Evolutionary conservation across 2,113 vertebrate species (phyloP), one percentile per base, ranked within the genome.

Genomic region (Eidolon helvum): DNA sequence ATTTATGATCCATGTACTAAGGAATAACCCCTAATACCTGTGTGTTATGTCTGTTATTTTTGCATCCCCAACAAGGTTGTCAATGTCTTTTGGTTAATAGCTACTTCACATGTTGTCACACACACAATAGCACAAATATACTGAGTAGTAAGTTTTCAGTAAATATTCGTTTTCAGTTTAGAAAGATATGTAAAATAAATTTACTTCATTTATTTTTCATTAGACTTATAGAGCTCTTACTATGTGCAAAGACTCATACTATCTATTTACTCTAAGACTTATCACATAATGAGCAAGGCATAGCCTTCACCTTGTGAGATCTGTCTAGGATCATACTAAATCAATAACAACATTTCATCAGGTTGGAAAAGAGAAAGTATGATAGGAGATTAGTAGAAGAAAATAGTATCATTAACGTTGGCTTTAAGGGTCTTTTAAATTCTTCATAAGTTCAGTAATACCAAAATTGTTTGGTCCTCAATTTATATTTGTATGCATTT

Each of bases 161-260:
- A 84, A 83, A 68, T 21, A 83, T n/a, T 61, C 87, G 24, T 28
- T 71, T 85, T 66, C 48, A 65, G 11, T 93, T 75, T 74, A 8
- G 35, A 72, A 53, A 22, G 4, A 57, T 57, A 3, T 16, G 10
- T 59, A 68, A 95, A 45, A 83, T 71, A 33, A 26, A 15, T 90
- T 88, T 30, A 79, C 11, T 90, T 78, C 10, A 80, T 89, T 92
- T 75, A 55, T 87, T 92, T 72, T 87, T 92, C 33, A 88, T 63
- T n/a, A 94, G 40, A 7, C 12, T 63, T 95, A 68, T 59, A 24
- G 88, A 75, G 2, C 48, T 10, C 0, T 24, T 50, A 33, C 45
- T 43, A 8, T 74, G 24, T 53, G 1, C 30, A n/a, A 28, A 91
- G 7, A 55, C 26, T 18, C 4, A n/a, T 59, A 35, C 14, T 69